phyloP scores from a whole-genome alignment of 2,797 vertebrate species.

The Bufotes viridis region DNA sequence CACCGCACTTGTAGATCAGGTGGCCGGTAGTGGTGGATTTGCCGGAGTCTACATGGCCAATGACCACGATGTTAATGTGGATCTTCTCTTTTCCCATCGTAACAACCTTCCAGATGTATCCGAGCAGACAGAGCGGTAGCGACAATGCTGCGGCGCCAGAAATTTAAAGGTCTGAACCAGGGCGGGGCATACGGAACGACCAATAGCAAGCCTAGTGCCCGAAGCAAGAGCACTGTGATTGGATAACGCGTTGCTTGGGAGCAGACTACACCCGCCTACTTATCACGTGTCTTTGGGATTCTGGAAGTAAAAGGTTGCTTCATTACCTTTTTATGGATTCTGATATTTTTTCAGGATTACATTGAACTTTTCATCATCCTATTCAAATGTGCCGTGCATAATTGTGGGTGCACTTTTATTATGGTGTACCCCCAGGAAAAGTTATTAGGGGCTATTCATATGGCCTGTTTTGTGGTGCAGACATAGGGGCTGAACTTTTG shows the following conservation, averaged over 20 bases:
- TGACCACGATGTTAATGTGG: conserved; percentile 86
- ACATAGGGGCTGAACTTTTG: too few relatives aligned
- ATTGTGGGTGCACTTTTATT: too few relatives aligned
- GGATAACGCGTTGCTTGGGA: neutral
- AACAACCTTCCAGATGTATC: too few relatives aligned
- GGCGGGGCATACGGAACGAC: neutral
- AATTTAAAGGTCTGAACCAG: conserved; percentile 28
- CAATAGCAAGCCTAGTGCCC: neutral
- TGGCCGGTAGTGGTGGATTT: conserved; percentile 84
- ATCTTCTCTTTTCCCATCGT: conserved; percentile 84
- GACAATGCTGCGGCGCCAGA: accelerated
- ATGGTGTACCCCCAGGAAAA: too few relatives aligned
- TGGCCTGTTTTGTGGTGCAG: too few relatives aligned
- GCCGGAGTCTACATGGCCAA: conserved; percentile 86
- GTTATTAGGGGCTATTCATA: too few relatives aligned
- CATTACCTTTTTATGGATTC: too few relatives aligned
- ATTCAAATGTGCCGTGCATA: too few relatives aligned
- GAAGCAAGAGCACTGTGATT: neutral
- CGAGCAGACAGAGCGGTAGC: neutral
- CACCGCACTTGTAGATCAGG: conserved; percentile 84
- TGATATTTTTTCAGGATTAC: too few relatives aligned
- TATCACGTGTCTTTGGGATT: neutral
- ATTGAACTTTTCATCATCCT: too few relatives aligned
- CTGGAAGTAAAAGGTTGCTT: too few relatives aligned
- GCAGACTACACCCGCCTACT: neutral